These are phyloP conservation scores for Girardinichthys multiradiatus DNA, from an alignment of 2,113 vertebrate species.

Conservation along the genomic window DNA sequence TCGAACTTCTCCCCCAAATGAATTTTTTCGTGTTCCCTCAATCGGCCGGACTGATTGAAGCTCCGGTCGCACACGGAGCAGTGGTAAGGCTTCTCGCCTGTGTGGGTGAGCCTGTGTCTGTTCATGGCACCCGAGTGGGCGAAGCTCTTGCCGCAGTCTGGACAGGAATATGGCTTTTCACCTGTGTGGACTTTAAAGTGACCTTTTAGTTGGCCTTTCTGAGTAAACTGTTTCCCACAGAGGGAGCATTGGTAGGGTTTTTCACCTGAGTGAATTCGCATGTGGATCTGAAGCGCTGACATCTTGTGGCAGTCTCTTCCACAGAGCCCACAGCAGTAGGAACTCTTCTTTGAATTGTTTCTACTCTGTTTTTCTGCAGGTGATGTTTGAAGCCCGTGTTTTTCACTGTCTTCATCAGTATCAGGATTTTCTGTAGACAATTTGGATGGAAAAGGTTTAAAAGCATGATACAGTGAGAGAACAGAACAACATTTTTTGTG, in stretches of 20 bases:
- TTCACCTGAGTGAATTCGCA: slow-evolving; percentile 75
- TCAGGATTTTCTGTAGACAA: slow-evolving; percentile 27
- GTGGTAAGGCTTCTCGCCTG: slow-evolving; percentile 74
- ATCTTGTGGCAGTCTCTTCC: slow-evolving; percentile 77
- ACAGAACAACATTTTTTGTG: too few species aligned
- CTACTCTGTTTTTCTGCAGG: slow-evolving; percentile 15
- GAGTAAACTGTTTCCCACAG: slow-evolving; percentile 77
- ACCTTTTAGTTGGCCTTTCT: slow-evolving; percentile 72
- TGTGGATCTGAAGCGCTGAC: slow-evolving; percentile 73
- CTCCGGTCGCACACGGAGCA: slow-evolving; percentile 80
- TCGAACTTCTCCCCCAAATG: slow-evolving; percentile 79
- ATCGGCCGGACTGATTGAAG: slow-evolving; percentile 79
- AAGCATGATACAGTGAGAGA: neutral
- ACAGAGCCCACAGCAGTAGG: slow-evolving; percentile 75
- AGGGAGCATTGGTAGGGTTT: slow-evolving; percentile 69
- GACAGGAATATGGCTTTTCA: slow-evolving; percentile 71
- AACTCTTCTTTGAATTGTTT: slow-evolving; percentile 47
- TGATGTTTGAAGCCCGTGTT: slow-evolving; percentile 10
- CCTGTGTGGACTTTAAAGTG: slow-evolving; percentile 77
- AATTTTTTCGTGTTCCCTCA: slow-evolving; percentile 80
- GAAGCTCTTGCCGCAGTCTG: slow-evolving; percentile 74
- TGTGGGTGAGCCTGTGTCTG: slow-evolving; percentile 75
- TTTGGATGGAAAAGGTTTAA: slow-evolving; percentile 20
- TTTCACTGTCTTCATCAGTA: neutral
- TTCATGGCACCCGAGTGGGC: slow-evolving; percentile 73